Base-by-base conservation (phyloP, 2,113 vertebrate species). In the Empidonax traillii region DNA sequence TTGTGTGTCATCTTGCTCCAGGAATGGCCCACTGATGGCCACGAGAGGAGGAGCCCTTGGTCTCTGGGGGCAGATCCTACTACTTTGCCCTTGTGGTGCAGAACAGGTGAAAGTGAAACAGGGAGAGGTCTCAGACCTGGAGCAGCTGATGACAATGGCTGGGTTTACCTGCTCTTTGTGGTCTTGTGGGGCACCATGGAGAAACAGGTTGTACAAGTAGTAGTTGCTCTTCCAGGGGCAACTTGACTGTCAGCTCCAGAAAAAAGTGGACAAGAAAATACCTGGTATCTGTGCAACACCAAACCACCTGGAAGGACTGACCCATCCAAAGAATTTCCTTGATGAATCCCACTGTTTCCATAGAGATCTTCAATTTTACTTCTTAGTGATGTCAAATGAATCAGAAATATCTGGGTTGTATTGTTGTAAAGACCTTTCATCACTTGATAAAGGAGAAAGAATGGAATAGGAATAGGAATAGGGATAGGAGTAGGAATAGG, bases 291-390 rank as follows among this genome's bases (percentile, higher is more conserved):
- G 56, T 80, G 56, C 77, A 74, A 75, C 10, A 59, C 24, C 9
- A 17, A 41, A 15, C 41, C 53, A 68, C 62, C 41, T 78, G 47
- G 78, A 89, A 85, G 56, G 33, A 65, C 66, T 87, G 91, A 71
- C 39, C 76, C 37, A 68, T 52, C 44, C 31, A 59, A 52, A 49
- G 33, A 87, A 74, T 71, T 87, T 93, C 68, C 27, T 87, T 49
- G 9, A 75, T 65, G 43, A 87, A 82, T 81, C 27, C 30, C 18
- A 43, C 61, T 35, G 81, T 95, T 96, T 93, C 90, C 85, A 77
- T 69, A 95, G 90, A 73, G 75, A 97, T 85, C 74, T 81, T 87
- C 39, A 66, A 19, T 73, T 85, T 87, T 72, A 52, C 41, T 69
- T 89, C 61, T 68, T n/a, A 23, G 13, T 37, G 52, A 66, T 82